Evolutionary conservation across 2,113 vertebrate genomes (phyloP), one percentile per base, ranked within the genome.

Genomic region (Ia io): DNA sequence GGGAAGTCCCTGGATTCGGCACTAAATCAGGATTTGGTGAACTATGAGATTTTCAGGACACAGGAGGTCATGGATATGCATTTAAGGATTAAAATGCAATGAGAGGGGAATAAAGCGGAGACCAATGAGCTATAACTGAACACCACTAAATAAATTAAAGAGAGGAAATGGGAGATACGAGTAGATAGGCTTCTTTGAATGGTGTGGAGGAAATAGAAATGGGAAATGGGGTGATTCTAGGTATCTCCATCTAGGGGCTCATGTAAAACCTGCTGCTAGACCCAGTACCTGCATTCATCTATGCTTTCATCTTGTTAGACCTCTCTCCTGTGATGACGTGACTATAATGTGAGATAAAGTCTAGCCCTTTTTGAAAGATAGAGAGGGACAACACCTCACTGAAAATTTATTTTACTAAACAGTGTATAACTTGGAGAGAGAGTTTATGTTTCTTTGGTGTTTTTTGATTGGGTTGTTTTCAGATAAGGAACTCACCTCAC

Each of bases 401-500:
- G 17, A 96, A 95, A 84, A 67, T 78, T 92, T 96, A 90, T 96
- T 93, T 97, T 83, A 44, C 73, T 97, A 90, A 97, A 91, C 16
- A 97, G 90, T 94, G 95, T 77, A 95, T 95, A 69, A 95, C 93
- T 96, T 96, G 87, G 71, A 97, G 89, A 95, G 93, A 96, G 86
- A 97, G 87, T 97, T 97, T 90, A 95, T 94, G 90, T 97, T 98
- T 98, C 98, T 99, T 95, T 98, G 98, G 98, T 99, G 98, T 97
- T 97, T 99, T 96, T 98, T 98, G 20, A 98, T 79, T 98, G 98
- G 97, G 97, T 98, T 99, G 98, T 97, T 98, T 99, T 97, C 98
- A 98, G 94, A n/a, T 97, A 71, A 88, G 86, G 37, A 97, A 98
- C 35, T 80, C 80, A 53, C 35, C 40, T 90, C 63, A 23, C 7